Percentiles rank a stretch among this genome's conserved stretches.
These are phyloP conservation scores for Dallia pectoralis DNA, from an alignment of 2,797 vertebrate species.

Conservation along the genomic window DNA sequence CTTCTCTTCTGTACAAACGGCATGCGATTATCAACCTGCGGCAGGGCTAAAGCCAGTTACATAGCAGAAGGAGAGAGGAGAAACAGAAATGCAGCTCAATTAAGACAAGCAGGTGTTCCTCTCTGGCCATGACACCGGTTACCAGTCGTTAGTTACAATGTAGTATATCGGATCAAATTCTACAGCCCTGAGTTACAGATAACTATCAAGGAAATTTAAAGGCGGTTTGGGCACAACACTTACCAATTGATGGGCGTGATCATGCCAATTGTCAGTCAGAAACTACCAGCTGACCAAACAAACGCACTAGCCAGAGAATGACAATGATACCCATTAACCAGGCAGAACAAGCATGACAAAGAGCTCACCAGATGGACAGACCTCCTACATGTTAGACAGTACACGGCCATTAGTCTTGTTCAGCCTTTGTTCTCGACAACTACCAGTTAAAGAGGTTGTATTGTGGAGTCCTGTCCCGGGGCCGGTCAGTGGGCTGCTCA, in stretches of 20 bases:
- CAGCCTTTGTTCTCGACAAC: constrained; percentile 62
- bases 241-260: neutral
- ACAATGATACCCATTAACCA: constrained; percentile 10
- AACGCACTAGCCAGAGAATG: neutral
- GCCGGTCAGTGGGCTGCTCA: constrained; percentile 38
- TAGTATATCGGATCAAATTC: neutral
- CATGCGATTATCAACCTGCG: constrained; percentile 49
- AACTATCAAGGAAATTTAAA: neutral
- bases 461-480: constrained; percentile 44
- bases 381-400: constrained; percentile 42
- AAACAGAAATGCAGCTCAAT: neutral
- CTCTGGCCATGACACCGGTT: neutral
- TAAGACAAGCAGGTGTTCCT: neutral
- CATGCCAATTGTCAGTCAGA: neutral
- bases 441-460: constrained; percentile 57
- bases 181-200: neutral
- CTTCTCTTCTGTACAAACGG: constrained; percentile 40
- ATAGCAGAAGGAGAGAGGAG: neutral
- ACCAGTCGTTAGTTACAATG: neutral
- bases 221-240: neutral
- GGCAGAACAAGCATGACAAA: constrained; percentile 24
- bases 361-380: constrained; percentile 56
- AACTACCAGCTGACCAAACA: neutral
- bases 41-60: constrained; percentile 14
- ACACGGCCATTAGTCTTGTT: constrained; percentile 45